A percentile compares a stretch with the other conserved stretches of the same genome.
Conservation (phyloP, 2,888 invertebrate genomes). For the Ectobius pallidus region DNA sequence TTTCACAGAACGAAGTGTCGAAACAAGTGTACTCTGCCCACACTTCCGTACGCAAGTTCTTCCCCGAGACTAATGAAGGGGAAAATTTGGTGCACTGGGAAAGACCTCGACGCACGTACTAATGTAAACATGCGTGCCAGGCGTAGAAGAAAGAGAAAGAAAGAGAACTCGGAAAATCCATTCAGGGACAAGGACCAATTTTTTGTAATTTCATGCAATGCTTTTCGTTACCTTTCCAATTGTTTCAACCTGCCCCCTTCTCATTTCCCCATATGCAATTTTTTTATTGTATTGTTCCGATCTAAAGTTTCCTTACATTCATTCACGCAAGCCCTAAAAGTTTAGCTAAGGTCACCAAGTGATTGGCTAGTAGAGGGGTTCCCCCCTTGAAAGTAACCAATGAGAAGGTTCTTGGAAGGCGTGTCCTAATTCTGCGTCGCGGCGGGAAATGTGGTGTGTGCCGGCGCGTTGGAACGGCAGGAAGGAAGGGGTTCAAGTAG, state of each 20-base stretch:
- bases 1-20: background rate
- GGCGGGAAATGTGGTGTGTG: conserved; percentile 23
- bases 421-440: conserved; percentile 9
- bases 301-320: too few species aligned
- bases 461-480: conserved; percentile 25
- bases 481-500: conserved; percentile 30
- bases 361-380: conserved; percentile 26
- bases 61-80: background rate
- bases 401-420: conserved; percentile 14
- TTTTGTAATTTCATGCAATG: too few species aligned
- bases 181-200: background rate
- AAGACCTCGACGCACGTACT: too few species aligned
- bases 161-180: background rate
- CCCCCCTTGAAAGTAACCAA: conserved; percentile 12
- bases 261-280: background rate
- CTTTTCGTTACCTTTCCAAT: background rate
- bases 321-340: conserved; percentile 28
- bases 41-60: background rate
- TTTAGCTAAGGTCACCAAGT: conserved; percentile 14
- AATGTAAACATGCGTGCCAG: background rate
- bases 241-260: background rate
- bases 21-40: background rate
- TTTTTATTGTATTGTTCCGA: background rate
- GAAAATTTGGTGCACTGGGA: background rate
- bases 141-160: too few species aligned